phyloP scores from a whole-genome alignment of 2,797 vertebrate species.

The Manis crassicaudata region DNA sequence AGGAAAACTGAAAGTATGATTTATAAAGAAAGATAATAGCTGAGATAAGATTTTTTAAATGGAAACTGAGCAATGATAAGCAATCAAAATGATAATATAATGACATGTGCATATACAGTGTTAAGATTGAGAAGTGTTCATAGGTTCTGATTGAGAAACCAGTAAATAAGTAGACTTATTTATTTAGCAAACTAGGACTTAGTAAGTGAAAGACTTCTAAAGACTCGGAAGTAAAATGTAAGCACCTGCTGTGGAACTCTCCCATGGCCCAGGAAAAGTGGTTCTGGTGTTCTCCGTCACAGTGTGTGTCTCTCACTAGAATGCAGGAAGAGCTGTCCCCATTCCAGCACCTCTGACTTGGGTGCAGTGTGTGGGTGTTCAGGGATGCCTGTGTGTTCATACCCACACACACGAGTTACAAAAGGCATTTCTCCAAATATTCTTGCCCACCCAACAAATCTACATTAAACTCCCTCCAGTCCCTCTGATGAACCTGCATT shows the following conservation, averaged over 20 bases:
- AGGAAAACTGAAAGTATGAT: not conserved
- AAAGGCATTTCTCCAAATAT: not conserved
- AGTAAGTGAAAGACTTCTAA: not conserved
- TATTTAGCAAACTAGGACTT: not conserved
- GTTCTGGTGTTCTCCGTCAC: not conserved
- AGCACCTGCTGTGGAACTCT: not conserved
- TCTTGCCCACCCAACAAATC: not conserved
- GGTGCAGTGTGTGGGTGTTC: not conserved
- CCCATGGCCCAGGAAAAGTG: not conserved
- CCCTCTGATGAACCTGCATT: conserved; percentile 50
- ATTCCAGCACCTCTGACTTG: not conserved
- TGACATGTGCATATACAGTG: not conserved
- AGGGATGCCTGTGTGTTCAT: not conserved
- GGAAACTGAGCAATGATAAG: not conserved
- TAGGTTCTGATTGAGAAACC: not conserved
- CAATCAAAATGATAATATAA: not conserved
- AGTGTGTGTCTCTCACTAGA: not conserved
- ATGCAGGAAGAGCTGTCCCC: not conserved
- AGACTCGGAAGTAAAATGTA: not conserved
- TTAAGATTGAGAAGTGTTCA: not conserved
- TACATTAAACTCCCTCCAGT: not conserved
- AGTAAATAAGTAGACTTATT: not conserved
- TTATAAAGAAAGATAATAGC: not conserved
- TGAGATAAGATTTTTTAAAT: conserved; percentile 12
- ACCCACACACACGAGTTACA: not conserved